Evolutionary conservation across 2,888 invertebrate genomes (phyloP), one percentile per base, ranked within the genome.

Genomic region (Malthinus seriepunctatus): DNA sequence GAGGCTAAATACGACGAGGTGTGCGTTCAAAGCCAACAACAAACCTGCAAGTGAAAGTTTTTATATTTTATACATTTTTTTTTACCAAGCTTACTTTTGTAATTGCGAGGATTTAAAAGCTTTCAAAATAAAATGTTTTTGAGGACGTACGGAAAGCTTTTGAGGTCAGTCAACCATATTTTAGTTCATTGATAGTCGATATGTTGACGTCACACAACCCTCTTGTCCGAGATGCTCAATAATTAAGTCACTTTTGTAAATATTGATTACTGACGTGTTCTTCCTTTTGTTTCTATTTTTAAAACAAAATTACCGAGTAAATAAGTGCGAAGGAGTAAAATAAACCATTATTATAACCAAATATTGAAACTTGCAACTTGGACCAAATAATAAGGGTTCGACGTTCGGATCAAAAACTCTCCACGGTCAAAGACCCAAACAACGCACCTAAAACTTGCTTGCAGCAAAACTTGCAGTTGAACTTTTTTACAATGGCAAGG

Each of bases 341-440:
- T 23, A 23, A 23, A 23, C 23, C 23, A 23, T 51, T 51, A 37
- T 47, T 57, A 53, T 52, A 60, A 60, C 60, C 53, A 51, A 60
- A 47, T 47, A 44, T 47, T 48, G 23, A 23, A 53, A 60, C 56
- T 49, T 48, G 50, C 60, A 51, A 56, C 48, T 60, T 63, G 56
- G 63, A 57, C 56, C 60, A 57, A 60, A 15, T 55, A 53, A 53
- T 52, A 56, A 56, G 63, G 54, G 63, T 63, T 63, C 63, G 63
- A 53, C 46, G 63, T 56, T 53, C 63, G 59, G 59, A 52, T 60
- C 56, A 51, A 51, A 51, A 56, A 60, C 60, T 60, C 51, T 39
- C 50, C 47, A 47, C 60, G 63, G 63, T 63, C 63, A 63, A 63
- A 63, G 63, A 63, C 63, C 63, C 63, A 63, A 51, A 44, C 55